These are phyloP conservation scores for Ictalurus punctatus DNA, from an alignment of 2,113 vertebrate genomes.

Conservation along the genomic window DNA sequence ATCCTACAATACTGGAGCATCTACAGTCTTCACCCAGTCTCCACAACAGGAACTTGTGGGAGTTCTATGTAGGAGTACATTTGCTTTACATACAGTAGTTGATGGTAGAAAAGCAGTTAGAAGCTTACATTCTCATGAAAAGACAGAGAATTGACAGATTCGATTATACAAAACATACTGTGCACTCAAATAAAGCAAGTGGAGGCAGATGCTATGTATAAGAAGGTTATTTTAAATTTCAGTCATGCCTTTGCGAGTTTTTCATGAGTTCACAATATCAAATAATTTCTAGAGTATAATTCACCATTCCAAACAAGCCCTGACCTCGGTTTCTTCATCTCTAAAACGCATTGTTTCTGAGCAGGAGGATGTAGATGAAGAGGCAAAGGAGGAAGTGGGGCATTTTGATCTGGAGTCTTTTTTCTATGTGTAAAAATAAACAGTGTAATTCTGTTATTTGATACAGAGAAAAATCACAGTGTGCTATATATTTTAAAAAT, in stretches of 20 bases:
- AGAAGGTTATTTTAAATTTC: background rate
- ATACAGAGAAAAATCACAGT: background rate
- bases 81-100: background rate
- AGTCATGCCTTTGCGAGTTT: background rate
- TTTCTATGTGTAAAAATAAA: conserved; percentile 63
- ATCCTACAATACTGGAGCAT: background rate
- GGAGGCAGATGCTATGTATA: background rate
- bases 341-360: conserved; percentile 43
- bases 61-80: too few relatives aligned
- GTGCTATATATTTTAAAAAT: background rate
- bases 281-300: background rate
- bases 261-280: background rate
- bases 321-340: conserved; percentile 52
- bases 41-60: background rate
- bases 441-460: background rate
- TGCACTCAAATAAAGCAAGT: conserved; percentile 12
- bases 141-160: background rate
- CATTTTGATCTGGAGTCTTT: conserved; percentile 65
- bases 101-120: background rate
- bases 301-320: conserved; percentile 53
- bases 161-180: background rate
- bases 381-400: conserved; percentile 68
- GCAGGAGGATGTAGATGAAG: conserved; percentile 71
- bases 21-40: background rate
- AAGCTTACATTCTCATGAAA: background rate